phyloP scores from a whole-genome alignment of 1,140 invertebrate genomes.

The Drosophila kurseongensis region DNA sequence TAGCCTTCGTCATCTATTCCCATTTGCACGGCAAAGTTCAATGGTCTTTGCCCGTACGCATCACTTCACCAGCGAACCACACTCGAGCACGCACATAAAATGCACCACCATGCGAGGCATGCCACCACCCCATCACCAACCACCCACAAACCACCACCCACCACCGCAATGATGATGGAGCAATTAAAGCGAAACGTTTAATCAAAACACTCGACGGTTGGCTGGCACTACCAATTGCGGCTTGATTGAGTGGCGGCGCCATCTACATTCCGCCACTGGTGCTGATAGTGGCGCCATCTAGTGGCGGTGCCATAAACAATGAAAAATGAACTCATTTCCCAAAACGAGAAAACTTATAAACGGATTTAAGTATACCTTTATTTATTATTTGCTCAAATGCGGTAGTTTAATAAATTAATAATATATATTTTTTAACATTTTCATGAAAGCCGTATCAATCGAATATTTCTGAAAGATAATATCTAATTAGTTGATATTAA shows the following conservation, averaged over 20 bases:
- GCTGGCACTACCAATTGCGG: constrained; percentile 2
- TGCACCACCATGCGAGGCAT: constrained; percentile 11
- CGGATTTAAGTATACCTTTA: no score
- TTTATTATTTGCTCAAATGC: no score
- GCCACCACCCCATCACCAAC: neutral
- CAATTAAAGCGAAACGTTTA: constrained; percentile 63
- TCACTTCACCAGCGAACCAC: constrained; percentile 19
- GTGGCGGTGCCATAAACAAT: constrained; percentile 2
- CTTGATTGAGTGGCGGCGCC: constrained; percentile 33
- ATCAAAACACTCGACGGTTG: constrained; percentile 35
- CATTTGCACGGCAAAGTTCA: constrained; percentile 25
- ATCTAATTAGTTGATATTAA: no score
- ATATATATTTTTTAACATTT: no score
- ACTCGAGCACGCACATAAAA: constrained; percentile 1
- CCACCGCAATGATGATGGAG: constrained; percentile 32
- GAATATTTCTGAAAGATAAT: no score
- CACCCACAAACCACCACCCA: neutral
- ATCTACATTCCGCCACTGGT: constrained; percentile 13
- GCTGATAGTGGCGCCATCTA: constrained; percentile 11
- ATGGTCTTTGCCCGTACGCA: constrained; percentile 22
- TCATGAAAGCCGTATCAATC: no score
- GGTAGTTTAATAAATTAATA: no score
- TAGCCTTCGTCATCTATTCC: constrained; percentile 9
- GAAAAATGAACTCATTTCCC: neutral
- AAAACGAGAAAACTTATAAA: no score